Evolutionary conservation across 2,113 vertebrate species (phyloP).

Genomic region (Anas platyrhynchos): DNA sequence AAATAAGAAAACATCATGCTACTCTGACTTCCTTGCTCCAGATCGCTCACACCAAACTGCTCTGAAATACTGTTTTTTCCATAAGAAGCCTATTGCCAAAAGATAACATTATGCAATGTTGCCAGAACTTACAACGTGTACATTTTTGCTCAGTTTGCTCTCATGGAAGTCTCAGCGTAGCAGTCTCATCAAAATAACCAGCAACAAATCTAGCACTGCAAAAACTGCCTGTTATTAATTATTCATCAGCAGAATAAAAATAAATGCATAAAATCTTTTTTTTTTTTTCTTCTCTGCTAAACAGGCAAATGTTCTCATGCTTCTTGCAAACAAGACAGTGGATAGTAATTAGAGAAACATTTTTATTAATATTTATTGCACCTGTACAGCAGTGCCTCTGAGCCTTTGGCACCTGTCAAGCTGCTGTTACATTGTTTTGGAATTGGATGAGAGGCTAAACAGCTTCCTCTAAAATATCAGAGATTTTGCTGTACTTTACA

Average conservation of each 20-base stretch:
- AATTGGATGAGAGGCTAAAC: neutral
- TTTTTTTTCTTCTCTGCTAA: neutral
- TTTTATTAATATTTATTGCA: neutral
- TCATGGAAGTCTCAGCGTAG: neutral
- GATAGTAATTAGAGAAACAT: neutral
- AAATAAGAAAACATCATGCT: neutral
- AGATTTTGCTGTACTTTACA: neutral
- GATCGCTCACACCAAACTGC: no score
- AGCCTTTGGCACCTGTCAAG: neutral
- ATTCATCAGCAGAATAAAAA: conserved; percentile 24
- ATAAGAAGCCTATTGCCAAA: neutral
- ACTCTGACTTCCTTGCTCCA: neutral
- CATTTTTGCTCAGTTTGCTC: neutral
- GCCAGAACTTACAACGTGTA: neutral
- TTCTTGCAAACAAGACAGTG: neutral
- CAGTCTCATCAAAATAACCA: neutral
- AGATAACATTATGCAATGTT: neutral
- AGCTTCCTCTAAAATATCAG: neutral
- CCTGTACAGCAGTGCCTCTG: neutral
- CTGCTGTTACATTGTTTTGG: neutral
- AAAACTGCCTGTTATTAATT: conserved; percentile 1
- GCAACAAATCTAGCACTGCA: neutral
- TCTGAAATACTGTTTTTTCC: neutral
- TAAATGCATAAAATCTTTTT: neutral
- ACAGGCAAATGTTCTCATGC: neutral